These are phyloP conservation scores for Tadarida brasiliensis DNA, from an alignment of 2,797 vertebrate species.

Conservation along the genomic window DNA sequence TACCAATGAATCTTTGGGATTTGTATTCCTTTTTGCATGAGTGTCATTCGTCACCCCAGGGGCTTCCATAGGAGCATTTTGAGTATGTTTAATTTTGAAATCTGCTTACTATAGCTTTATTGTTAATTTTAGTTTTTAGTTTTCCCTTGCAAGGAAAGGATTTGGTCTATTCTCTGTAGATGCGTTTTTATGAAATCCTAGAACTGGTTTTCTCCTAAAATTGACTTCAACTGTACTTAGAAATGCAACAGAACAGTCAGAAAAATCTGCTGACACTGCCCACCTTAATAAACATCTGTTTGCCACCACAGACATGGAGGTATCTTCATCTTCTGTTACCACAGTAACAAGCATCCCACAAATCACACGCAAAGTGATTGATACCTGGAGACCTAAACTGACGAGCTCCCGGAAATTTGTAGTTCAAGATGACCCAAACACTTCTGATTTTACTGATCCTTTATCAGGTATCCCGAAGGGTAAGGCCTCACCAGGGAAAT, in stretches of 20 bases:
- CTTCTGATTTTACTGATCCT: constrained; percentile 97
- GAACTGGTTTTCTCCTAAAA: constrained; percentile 76
- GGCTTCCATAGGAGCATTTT: constrained; percentile 5
- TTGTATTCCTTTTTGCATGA: constrained; percentile 61
- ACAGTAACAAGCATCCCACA: constrained; percentile 96
- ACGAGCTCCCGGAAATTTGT: constrained; percentile 98
- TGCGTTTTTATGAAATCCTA: constrained; percentile 70
- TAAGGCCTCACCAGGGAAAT: constrained; percentile 96
- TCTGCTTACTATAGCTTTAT: constrained; percentile 26
- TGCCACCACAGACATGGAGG: constrained; percentile 99
- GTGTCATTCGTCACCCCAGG: constrained; percentile 31
- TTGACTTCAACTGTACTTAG: constrained; percentile 73
- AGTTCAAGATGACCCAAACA: constrained; percentile 97
- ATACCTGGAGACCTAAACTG: constrained; percentile 98
- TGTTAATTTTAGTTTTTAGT: constrained; percentile 27
- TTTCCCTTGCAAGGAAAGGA: constrained; percentile 68
- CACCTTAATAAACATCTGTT: constrained; percentile 95
- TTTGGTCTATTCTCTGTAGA: constrained; percentile 71
- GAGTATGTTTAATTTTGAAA: constrained; percentile 41
- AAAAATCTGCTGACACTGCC: constrained; percentile 75
- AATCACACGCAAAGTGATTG: constrained; percentile 96
- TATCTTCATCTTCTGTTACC: constrained; percentile 96
- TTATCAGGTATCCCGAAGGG: constrained; percentile 98
- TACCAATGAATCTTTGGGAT: constrained; percentile 65
- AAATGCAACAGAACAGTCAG: constrained; percentile 81